Evolutionary conservation across 2,797 vertebrate species (phyloP).

Genomic region (Steatocranus sp.): DNA sequence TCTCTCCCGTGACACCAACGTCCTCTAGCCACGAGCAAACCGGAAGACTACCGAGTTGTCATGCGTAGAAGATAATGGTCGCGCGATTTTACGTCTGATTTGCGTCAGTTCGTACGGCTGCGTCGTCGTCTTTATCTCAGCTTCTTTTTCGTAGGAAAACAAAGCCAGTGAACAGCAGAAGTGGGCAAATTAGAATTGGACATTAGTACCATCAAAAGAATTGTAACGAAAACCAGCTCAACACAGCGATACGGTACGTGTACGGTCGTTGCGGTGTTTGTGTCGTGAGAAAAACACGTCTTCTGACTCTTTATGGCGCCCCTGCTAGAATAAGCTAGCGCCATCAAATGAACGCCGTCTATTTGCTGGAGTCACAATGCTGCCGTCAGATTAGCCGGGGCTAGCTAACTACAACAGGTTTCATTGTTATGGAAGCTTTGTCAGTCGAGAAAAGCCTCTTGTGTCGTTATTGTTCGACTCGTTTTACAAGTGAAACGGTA

Average conservation of each 20-base stretch:
- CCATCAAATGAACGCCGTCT: constrained; percentile 61
- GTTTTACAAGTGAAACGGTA: neutral
- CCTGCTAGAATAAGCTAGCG: constrained; percentile 50
- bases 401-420: constrained; percentile 46
- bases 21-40: constrained; percentile 82
- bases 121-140: constrained; percentile 40
- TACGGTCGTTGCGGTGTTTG: neutral
- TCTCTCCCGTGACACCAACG: constrained; percentile 85
- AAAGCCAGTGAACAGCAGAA: constrained; percentile 56
- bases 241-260: constrained; percentile 11
- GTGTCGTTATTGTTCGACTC: neutral
- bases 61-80: constrained; percentile 27
- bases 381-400: constrained; percentile 1
- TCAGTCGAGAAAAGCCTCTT: neutral
- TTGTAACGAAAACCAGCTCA: neutral
- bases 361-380: constrained; percentile 59
- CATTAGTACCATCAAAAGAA: neutral
- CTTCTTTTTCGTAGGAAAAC: constrained; percentile 61
- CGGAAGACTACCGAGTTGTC: constrained; percentile 45
- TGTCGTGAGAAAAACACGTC: neutral
- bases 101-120: constrained; percentile 40
- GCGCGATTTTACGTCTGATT: neutral
- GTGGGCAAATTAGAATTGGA: constrained; percentile 3
- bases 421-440: constrained; percentile 17
- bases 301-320: constrained; percentile 24